phyloP scores from a whole-genome alignment of 2,113 vertebrate genomes.

The Neoarius graeffei region DNA sequence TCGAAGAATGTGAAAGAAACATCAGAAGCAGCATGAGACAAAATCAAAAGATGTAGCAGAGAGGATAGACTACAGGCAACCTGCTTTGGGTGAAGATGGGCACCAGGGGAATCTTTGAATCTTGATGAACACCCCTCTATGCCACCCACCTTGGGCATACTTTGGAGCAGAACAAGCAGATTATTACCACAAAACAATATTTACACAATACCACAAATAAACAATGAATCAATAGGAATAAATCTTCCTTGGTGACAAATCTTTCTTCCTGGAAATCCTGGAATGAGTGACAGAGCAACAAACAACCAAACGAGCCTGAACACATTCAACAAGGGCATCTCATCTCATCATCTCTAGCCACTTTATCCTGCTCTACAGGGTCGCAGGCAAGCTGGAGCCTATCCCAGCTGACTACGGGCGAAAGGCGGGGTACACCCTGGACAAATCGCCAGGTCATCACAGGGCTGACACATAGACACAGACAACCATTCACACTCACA shows the following conservation, averaged over 20 bases:
- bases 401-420: too few species aligned
- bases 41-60: slow-evolving; percentile 40
- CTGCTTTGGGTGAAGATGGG: slow-evolving; percentile 8
- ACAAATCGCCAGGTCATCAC: too few species aligned
- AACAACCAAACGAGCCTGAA: slow-evolving; percentile 50
- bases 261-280: slow-evolving; percentile 41
- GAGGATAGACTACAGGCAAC: neutral
- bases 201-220: slow-evolving; percentile 35
- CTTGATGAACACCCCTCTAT: neutral
- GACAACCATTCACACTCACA: too few species aligned
- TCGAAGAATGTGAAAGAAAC: slow-evolving; percentile 38
- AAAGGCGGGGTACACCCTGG: too few species aligned
- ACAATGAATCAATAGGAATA: slow-evolving; percentile 32
- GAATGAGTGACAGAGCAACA: slow-evolving; percentile 45
- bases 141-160: slow-evolving; percentile 21
- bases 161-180: slow-evolving; percentile 40
- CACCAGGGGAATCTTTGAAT: slow-evolving; percentile 37
- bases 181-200: slow-evolving; percentile 44
- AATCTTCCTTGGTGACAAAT: slow-evolving; percentile 52
- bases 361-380: too few species aligned
- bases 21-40: slow-evolving; percentile 24
- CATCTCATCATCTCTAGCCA: too few species aligned
- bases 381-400: too few species aligned
- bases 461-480: too few species aligned
- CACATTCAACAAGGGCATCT: slow-evolving; percentile 32